A percentile compares a stretch with the other conserved stretches of the same genome.
These are phyloP conservation scores for Colletes gigas DNA, from an alignment of 1,140 invertebrate genomes.

Conservation along the genomic window DNA sequence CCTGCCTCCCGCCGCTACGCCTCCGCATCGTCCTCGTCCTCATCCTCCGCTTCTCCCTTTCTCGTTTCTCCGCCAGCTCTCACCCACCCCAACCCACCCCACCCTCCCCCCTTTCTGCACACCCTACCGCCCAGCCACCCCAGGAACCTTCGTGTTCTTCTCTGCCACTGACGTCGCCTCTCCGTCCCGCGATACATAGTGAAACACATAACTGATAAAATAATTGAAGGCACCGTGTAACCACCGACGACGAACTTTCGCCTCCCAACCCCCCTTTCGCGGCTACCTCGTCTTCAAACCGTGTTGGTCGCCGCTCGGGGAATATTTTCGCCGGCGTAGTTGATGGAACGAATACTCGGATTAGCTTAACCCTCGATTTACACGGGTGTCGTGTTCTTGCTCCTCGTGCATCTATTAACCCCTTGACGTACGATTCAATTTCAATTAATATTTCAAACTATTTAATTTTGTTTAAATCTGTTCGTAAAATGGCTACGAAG, in stretches of 20 bases:
- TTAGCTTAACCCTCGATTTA: background rate
- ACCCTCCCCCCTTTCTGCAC: constrained; percentile 1
- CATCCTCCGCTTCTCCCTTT: constrained; percentile 33
- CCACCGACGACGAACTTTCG: constrained; percentile 44
- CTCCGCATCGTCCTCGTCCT: constrained; percentile 49
- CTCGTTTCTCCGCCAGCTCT: constrained; percentile 3
- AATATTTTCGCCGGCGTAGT: background rate
- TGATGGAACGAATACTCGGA: too few relatives aligned
- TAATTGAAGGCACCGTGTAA: constrained; percentile 54
- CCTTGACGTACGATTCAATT: too few relatives aligned
- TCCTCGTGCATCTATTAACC: too few relatives aligned
- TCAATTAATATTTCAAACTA: too few relatives aligned
- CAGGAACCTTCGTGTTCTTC: constrained; percentile 49
- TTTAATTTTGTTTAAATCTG: too few relatives aligned
- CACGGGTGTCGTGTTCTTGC: too few relatives aligned
- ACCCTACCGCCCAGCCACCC: constrained; percentile 31
- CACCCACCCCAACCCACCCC: background rate
- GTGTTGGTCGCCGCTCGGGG: background rate
- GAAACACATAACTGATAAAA: constrained; percentile 60
- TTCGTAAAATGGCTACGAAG: too few relatives aligned
- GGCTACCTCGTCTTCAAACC: constrained; percentile 16
- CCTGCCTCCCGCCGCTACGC: constrained; percentile 11
- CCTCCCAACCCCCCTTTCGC: constrained; percentile 36
- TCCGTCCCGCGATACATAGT: constrained; percentile 34
- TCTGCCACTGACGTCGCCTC: constrained; percentile 45